Evolutionary conservation across 2,797 vertebrate genomes (phyloP), one percentile per base, ranked within the genome.

Genomic region (Molothrus ater): DNA sequence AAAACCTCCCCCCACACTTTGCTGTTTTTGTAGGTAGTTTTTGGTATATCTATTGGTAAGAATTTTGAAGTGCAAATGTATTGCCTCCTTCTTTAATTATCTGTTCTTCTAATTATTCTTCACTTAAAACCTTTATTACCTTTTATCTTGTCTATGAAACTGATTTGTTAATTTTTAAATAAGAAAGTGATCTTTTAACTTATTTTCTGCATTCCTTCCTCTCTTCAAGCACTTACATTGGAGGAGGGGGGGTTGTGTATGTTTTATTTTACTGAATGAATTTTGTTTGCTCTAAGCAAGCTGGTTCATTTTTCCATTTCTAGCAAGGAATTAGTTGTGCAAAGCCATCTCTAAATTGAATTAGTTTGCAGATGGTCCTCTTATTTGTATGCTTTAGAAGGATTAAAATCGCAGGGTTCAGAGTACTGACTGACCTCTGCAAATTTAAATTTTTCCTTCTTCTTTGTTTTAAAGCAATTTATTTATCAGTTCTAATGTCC

Each of bases 381-480:
- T 83, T 92, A 81, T 90, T 32, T 69, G 9, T 86, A 25, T 64
- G 17, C 54, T 81, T 89, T 50, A 86, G 40, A 65, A 36, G 47
- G 40, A 89, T 94, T 85, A 94, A 95, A 93, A 88, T 13, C 54
- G 70, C 15, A 68, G 34, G 34, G 40, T 88, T 78, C 32, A 66
- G 29, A 32, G 75, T 42, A 45, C 51, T 74, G 47, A 59, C 20
- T 64, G 53, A 88, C 73, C 65, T 93, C 63, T 73, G 14, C n/a
- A 76, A 75, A 25, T 91, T 82, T 17, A n/a, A 22, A 3, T 81
- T 85, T 69, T 83, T 92, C 47, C 4, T 81, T 89, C 15, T 60
- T 69, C 38, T 83, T 88, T 82, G 50, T 91, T 94, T 91, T 79
- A 50, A 92, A 95, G 53, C 53, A 60, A 81, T 84, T 93, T 94